Percentiles rank a stretch among this genome's conserved stretches.
Evolutionary conservation across 2,888 invertebrate genomes (phyloP).

Genomic region (Physocephala rufipes): DNA sequence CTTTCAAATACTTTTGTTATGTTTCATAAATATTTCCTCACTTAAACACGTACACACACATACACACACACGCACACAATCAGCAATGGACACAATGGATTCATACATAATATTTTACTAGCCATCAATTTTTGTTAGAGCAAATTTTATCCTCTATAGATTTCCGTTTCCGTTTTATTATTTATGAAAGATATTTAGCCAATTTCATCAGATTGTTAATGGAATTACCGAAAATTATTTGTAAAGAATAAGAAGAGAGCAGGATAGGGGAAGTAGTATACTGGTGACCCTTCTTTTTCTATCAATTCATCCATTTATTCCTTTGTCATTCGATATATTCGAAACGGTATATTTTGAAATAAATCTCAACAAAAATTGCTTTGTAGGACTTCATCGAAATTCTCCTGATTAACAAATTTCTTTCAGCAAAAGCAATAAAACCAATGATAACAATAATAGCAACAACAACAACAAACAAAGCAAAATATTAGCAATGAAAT

Average conservation of each 20-base stretch:
- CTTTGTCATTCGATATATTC: background rate
- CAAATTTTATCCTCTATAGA: background rate
- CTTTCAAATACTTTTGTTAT: too few relatives aligned
- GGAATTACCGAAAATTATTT: too few relatives aligned
- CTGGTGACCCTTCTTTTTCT: too few relatives aligned
- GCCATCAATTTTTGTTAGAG: background rate
- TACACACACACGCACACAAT: constrained; percentile 5
- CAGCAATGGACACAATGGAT: too few relatives aligned
- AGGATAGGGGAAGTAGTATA: too few relatives aligned
- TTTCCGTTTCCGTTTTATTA: constrained; percentile 33
- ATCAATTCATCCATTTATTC: too few relatives aligned
- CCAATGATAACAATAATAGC: background rate
- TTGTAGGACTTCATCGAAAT: constrained; percentile 20
- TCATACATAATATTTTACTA: too few relatives aligned
- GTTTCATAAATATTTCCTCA: background rate
- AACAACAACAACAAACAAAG: constrained; percentile 2
- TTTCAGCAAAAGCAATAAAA: constrained; percentile 28
- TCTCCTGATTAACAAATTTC: constrained; percentile 38
- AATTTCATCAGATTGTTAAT: constrained; percentile 32
- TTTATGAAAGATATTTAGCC: constrained; percentile 28
- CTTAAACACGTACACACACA: background rate
- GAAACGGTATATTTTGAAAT: background rate
- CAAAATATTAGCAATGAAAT: background rate
- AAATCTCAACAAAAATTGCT: background rate
- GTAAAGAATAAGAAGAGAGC: too few relatives aligned